Evolutionary conservation across 2,113 vertebrate genomes (phyloP), one percentile per base, ranked within the genome.

Genomic region (Myiopsitta monachus): DNA sequence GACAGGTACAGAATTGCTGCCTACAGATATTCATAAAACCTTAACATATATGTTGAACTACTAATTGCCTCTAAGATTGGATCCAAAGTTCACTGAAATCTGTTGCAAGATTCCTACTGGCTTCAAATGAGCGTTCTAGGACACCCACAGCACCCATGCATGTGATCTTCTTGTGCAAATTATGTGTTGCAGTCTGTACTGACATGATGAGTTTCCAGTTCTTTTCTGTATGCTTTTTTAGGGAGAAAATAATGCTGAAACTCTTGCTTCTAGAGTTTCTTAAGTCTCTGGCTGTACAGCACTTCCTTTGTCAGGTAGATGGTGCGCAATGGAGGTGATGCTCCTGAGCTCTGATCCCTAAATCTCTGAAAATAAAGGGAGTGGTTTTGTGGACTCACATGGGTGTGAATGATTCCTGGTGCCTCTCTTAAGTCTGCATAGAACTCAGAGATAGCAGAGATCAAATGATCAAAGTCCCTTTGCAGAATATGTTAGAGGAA

Each of bases 311-410:
- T 31, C 43, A 38, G 61, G 22, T 7, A 47, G 36, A 8, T 84
- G 36, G 10, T 38, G 18, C 0, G 1, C 33, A 21, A 31, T 47
- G 21, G n/a, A 59, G n/a, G 21, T 84, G 23, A 54, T 85, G 76
- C 23, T 78, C 19, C 28, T 33, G 15, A 8, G 26, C 39, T 79
- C n/a, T 51, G 44, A 59, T 72, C 21, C 9, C 24, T 33, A 64
- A 59, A 13, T 83, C 3, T 0, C 41, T 79, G 74, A 61, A 87
- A 59, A 51, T 31, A 87, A 74, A 81, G 22, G 7, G 57, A 84
- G 4, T 3, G 33, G 44, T 70, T 64, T 63, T 2, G 1, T 43
- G 77, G 59, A 49, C 10, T 51, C 59, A 8, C 0, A 0, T 28
- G 30, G 10, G 6, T 76, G 44, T 76, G 18, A 16, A 14, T 84